Base-by-base conservation (phyloP, 2,113 vertebrate species). In the Gallinago jamesoni region DNA sequence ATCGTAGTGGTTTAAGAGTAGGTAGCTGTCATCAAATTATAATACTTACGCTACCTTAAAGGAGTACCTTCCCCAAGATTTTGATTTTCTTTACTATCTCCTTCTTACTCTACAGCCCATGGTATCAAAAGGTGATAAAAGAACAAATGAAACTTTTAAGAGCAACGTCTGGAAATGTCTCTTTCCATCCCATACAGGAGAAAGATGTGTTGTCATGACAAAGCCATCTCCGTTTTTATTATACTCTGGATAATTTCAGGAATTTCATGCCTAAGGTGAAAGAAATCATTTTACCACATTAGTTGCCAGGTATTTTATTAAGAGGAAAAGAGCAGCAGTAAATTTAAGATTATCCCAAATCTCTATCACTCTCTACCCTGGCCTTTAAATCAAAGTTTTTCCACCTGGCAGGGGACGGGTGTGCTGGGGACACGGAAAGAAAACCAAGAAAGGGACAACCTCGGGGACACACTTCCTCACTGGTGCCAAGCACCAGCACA, bases 401-500 rank as follows among this genome's bases (percentile, higher is more conserved):
- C 41, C 19, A 30, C 19, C 62, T 27, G 35, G 47, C 27, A 11
- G 7, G 45, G 79, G 22, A 37, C 6, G 2, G 23, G 37, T 6
- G 12, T 4, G 1, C 37, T 3, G 19, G 22, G 39, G 28, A 19
- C 13, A 59, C 1, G 45, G 16, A 45, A 20, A 14, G 24, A 80
- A 30, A 39, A 31, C 33, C 60, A 27, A n/a, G 0, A 3, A 4
- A 2, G 39, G 28, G 24, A 60, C 47, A 16, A 27, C 30, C 37
- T 17, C 4, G 0, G 33, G 45, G 45, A 47, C n/a, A 4, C 2
- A 0, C 8, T 39, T 73, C 53, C 39, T 47, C 39, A 1, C 55
- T 12, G 30, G 9, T 23, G 75, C 39, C 53, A 48, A 68, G 12
- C 59, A 75, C 14, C 30, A 8, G 31, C 5, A 0, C 0, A 3